Evolutionary conservation across 1,140 invertebrate genomes (phyloP), one percentile per base, ranked within the genome.

Genomic region (Sarcophaga peregrina): DNA sequence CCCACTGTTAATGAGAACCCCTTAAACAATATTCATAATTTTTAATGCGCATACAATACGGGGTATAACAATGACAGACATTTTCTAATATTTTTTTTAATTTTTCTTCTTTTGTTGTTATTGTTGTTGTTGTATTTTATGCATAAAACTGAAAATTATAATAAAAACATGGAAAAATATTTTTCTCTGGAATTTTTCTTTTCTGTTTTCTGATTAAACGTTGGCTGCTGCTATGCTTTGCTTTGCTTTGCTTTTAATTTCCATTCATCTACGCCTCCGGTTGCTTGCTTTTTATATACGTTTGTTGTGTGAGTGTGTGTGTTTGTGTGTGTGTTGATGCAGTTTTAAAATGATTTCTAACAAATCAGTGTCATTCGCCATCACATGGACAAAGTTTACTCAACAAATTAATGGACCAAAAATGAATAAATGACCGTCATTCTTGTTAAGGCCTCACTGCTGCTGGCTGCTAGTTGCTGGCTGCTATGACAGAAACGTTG

Each of bases 331-430:
- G 13, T 58, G 6, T 7, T 15, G n/a, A 62, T 62, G n/a, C n/a
- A 25, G 62, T 20, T 68, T 68, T 37, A 37, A 68, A 68, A 68
- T 68, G 62, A 5, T n/a, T 76, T 78, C 75, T 78, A 78, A 52
- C 75, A 52, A 78, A 78, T 78, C 75, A 78, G 75, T 78, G 75
- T 78, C 75, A 78, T 52, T 50, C 75, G 75, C 75, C 75, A 78
- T 78, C 47, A 72, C 17, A 50, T 52, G 75, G n/a, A 78, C 47
- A 78, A 78, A 78, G n/a, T 78, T 78, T 78, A 52, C 37, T 78
- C 48, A 78, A 78, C 75, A 50, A 78, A 78, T 78, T 78, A 78
- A 78, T 78, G 75, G 75, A 78, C 8, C 75, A 78, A 78, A 78
- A 78, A 48, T 78, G 75, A 78, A 78, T 78, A 50, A 50, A 78